Evolutionary conservation across 2,888 invertebrate species (phyloP), one percentile per base, ranked within the genome.

Genomic region (Orthosia incerta): DNA sequence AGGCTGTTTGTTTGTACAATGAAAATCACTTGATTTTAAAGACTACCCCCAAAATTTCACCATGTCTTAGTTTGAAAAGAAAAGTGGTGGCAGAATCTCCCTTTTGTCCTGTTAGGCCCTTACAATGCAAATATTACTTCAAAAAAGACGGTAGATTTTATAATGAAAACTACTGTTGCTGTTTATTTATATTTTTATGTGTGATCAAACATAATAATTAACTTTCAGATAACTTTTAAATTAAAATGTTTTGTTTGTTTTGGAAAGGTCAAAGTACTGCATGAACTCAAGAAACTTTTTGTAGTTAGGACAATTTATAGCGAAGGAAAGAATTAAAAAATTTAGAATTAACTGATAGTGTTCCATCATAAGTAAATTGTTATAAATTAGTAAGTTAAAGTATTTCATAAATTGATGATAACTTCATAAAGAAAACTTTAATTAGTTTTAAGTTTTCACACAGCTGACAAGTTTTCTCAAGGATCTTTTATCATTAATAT

Each of bases 191-290:
- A 39, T n/a, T 20, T 20, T 7, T 12, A 15, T 46, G 16, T 46
- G 23, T 48, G 15, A 23, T 45, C 53, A 46, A 5, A 63, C 4
- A 9, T 31, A 51, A 31, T 71, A 16, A 31, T 39, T 11, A n/a
- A 46, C 13, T 51, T 57, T 9, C 57, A 55, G 53, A 50, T 71
- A 64, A 76, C 39, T 48, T 45, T 70, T 39, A n/a, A 31, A 51
- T 57, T 7, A 62, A 46, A 39, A 46, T 13, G n/a, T 51, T 51
- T 60, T 26, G 11, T 61, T 64, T 61, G 18, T 56, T 76, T 75
- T 45, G 20, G 13, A 56, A 45, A 64, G 31, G 15, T 56, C 11
- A 56, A 46, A 57, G 53, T 39, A 66, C 48, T 26, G 4, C 45
- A 13, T 46, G 18, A 62, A 65, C 12, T 50, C 53, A 56, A 11